phyloP scores from a whole-genome alignment of 2,888 invertebrate genomes.

The Minunthozetes semirufus region DNA sequence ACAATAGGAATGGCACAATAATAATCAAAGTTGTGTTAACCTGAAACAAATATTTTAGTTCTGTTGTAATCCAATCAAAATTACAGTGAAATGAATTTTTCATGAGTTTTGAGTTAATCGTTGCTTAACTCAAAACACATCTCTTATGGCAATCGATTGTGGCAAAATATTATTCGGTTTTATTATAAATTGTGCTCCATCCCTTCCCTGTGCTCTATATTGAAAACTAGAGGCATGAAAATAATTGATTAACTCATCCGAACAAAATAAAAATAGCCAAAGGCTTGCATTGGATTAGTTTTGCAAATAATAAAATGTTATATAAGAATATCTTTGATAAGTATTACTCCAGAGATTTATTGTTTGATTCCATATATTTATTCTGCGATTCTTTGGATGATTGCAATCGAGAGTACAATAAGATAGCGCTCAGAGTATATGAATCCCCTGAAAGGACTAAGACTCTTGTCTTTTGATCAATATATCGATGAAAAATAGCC shows the following conservation, averaged over 20 bases:
- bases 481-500: neutral
- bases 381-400: neutral
- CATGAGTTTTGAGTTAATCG: neutral
- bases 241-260: conserved; percentile 20
- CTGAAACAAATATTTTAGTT: neutral
- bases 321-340: neutral
- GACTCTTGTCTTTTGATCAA: neutral
- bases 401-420: neutral
- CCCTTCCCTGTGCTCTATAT: neutral
- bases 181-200: neutral
- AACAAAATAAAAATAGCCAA: conserved; percentile 1
- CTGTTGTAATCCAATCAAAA: neutral
- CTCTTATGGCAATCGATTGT: neutral
- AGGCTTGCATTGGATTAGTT: conserved; percentile 18
- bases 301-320: neutral
- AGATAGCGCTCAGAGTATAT: neutral
- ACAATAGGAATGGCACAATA: neutral
- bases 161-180: neutral
- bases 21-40: neutral
- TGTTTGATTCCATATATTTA: neutral
- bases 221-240: neutral
- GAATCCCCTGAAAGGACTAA: neutral
- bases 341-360: conserved; percentile 21
- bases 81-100: neutral
- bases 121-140: neutral